Evolutionary conservation across 2,113 vertebrate genomes (phyloP).

Genomic region (Ceyx margarethae): DNA sequence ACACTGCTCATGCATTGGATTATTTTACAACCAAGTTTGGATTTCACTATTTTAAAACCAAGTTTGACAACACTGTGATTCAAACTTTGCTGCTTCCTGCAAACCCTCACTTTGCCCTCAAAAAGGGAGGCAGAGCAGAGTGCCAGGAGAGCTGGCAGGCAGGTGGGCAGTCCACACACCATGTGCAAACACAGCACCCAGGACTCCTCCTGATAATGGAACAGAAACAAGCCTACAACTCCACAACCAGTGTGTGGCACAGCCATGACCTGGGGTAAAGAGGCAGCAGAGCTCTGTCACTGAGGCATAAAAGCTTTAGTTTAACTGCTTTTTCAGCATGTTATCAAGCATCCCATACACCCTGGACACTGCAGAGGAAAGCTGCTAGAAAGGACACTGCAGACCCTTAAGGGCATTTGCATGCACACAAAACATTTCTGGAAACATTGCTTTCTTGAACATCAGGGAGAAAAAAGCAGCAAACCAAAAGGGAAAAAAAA

Average conservation of each 20-base stretch:
- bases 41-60: not conserved
- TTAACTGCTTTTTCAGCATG: not conserved
- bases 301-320: not conserved
- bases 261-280: not conserved
- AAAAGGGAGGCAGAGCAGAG: not conserved
- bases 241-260: not conserved
- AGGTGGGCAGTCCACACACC: not conserved
- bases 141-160: not conserved
- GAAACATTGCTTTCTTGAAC: not conserved
- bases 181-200: not conserved
- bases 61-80: not conserved
- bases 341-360: not conserved
- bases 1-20: not conserved
- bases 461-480: fast-evolving
- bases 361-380: not conserved
- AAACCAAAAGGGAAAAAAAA: too few relatives aligned
- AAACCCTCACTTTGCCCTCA: not conserved
- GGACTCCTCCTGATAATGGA: not conserved
- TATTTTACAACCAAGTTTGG: not conserved
- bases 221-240: not conserved
- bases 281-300: not conserved
- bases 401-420: not conserved
- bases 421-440: not conserved
- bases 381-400: not conserved
- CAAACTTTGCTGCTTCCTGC: not conserved